Evolutionary conservation across 1,140 invertebrate species (phyloP), one percentile per base, ranked within the genome.

Genomic region (Macrobrachium nipponense): DNA sequence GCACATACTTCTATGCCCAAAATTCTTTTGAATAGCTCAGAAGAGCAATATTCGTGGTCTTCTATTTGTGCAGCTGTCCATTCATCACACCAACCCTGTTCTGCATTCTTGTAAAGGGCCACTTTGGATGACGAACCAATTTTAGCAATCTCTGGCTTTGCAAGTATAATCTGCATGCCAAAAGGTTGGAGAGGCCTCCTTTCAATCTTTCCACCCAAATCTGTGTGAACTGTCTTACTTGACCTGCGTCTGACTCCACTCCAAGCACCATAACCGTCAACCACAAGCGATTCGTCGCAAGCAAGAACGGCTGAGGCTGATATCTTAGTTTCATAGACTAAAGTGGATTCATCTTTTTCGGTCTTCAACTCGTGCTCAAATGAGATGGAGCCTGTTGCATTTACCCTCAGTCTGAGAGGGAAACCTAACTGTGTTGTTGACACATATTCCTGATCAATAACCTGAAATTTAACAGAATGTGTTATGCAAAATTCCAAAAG

Each of bases 381-480:
- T 51, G 11, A 72, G 64, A 86, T 44, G 3, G 84, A 86, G 18
- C 77, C 84, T 7, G 84, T 86, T 23, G 84, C 64, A 61, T 86
- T 86, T 18, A 86, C 23, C 68, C 23, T 80, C n/a, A 86, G 77
- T 18, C 62, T 58, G 12, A 86, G 68, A 11, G 84, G 84, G 58
- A 86, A 86, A 5, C 84, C 84, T 5, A 86, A n/a, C 27, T 73
- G 27, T 11, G 84, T 86, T 75, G 84, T 20, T 15, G 64, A 59
- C 10, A 86, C 73, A 72, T 86, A 86, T 36, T 86, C 77, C 36
- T 86, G 84, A 51, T 86, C 78, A 58, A 86, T 20, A 36, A 86
- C 58, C 84, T 86, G 84, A 18, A 75, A 59, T 61, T 36, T 80
- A 18, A n/a, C 6, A 80, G 20, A 43, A 68, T n/a, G 36, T 62